phyloP scores from a whole-genome alignment of 2,888 invertebrate species.

The Allolobophora icterica region DNA sequence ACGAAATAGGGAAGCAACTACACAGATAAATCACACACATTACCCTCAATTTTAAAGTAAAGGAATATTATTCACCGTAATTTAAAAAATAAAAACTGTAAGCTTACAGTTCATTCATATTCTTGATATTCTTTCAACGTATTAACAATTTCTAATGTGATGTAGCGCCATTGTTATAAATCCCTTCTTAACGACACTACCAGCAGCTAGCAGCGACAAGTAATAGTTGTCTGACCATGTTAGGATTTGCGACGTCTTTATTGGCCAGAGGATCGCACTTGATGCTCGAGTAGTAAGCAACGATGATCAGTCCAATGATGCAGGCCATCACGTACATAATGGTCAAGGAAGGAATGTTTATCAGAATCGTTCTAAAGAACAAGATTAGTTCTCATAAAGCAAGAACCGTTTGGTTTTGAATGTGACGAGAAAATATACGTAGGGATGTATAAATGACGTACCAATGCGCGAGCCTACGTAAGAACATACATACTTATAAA shows the following conservation, averaged over 20 bases:
- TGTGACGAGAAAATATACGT: no score
- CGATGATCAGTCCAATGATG: slow-evolving; percentile 6
- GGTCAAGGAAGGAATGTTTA: neutral
- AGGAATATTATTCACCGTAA: neutral
- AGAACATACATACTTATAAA: no score
- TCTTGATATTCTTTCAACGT: neutral
- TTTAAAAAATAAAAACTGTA: no score
- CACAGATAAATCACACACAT: neutral
- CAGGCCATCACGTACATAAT: neutral
- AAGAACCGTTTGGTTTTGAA: no score
- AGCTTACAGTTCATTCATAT: neutral
- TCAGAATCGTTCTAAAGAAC: neutral
- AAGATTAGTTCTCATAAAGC: no score
- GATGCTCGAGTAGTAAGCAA: slow-evolving; percentile 32
- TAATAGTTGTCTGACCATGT: neutral
- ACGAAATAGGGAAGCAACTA: slow-evolving; percentile 28
- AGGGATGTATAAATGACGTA: neutral
- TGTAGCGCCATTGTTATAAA: no score
- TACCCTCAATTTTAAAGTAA: neutral
- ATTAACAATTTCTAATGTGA: no score
- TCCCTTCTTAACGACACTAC: no score
- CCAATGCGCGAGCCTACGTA: no score
- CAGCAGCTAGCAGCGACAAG: no score
- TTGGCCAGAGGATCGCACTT: slow-evolving; percentile 33
- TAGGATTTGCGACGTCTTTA: slow-evolving; percentile 13